Base-by-base conservation (phyloP, 2,888 invertebrate genomes). In the Euphydryas editha region DNA sequence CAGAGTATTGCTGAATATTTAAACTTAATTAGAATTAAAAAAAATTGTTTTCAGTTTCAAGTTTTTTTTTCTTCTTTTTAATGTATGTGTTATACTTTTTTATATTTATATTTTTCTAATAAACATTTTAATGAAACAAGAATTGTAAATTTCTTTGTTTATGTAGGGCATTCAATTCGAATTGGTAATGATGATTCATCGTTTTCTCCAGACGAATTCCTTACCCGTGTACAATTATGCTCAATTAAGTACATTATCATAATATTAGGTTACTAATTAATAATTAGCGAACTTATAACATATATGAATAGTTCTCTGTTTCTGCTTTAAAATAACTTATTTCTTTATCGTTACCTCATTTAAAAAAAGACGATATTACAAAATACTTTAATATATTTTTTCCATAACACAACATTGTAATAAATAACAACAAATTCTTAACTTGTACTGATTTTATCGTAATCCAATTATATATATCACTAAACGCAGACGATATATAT, bases 131-230 rank as follows among this genome's bases (percentile, higher is more conserved):
- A 17, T 6, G 17, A 54, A 30, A 54, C 10, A 17, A 1, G 2
- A 10, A 54, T 15, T 10, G 30, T 54, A 2, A 17, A 30, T 36
- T 54, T 54, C 54, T 54, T 54, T 65, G 51, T 44, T 65, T 51
- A 69, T 57, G 57, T 65, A 58, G 65, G 44, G 13, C 65, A 68
- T 62, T 57, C 36, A 59, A 51, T 57, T 60, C 46, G 68, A 65
- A 59, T 57, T 65, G 36, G 58, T 49, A 42, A 62, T 47, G 59
- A 61, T 70, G 70, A 70, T 65, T 70, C 68, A 68, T 47, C 60
- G 62, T 65, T 70, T 68, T 70, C 68, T 65, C 70, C 70, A 70
- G 68, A 68, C 65, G 39, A 68, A 70, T 70, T 68, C 68, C 70
- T 68, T 65, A 42, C 65, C 68, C 59, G 65, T 68, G 68, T 62